Evolutionary conservation across 1,140 invertebrate genomes (phyloP).

Genomic region (Trichoplusia ni): DNA sequence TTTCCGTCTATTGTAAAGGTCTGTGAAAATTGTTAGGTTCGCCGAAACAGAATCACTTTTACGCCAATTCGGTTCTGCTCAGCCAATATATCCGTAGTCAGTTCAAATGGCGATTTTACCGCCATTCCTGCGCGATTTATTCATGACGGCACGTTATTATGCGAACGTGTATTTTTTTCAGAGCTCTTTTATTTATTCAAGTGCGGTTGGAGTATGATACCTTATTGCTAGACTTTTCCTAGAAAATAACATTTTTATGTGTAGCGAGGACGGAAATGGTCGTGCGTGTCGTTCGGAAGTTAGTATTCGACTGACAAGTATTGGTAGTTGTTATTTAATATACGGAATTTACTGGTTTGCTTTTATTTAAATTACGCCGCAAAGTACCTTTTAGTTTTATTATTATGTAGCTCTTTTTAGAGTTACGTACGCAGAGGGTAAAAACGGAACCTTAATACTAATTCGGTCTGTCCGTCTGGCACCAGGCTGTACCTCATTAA

Average conservation of each 20-base stretch:
- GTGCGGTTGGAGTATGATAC: background rate
- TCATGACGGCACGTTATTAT: slow-evolving; percentile 29
- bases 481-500: too few relatives aligned
- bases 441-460: too few relatives aligned
- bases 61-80: slow-evolving; percentile 45
- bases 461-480: too few relatives aligned
- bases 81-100: slow-evolving; percentile 42
- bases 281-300: slow-evolving; percentile 11
- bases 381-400: too few relatives aligned
- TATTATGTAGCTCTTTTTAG: too few relatives aligned
- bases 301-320: background rate
- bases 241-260: background rate
- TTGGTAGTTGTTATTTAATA: background rate
- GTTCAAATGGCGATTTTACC: slow-evolving; percentile 42
- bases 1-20: slow-evolving; percentile 57
- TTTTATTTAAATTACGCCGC: too few relatives aligned
- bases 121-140: slow-evolving; percentile 33
- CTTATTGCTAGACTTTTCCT: slow-evolving; percentile 19
- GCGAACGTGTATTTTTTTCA: slow-evolving; percentile 23
- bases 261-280: background rate
- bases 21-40: slow-evolving; percentile 48
- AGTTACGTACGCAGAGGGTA: too few relatives aligned
- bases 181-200: slow-evolving; percentile 13
- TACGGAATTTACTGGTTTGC: background rate
- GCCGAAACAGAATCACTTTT: slow-evolving; percentile 56